phyloP scores from a whole-genome alignment of 2,888 invertebrate genomes.

The Eubasilissa splendida region DNA sequence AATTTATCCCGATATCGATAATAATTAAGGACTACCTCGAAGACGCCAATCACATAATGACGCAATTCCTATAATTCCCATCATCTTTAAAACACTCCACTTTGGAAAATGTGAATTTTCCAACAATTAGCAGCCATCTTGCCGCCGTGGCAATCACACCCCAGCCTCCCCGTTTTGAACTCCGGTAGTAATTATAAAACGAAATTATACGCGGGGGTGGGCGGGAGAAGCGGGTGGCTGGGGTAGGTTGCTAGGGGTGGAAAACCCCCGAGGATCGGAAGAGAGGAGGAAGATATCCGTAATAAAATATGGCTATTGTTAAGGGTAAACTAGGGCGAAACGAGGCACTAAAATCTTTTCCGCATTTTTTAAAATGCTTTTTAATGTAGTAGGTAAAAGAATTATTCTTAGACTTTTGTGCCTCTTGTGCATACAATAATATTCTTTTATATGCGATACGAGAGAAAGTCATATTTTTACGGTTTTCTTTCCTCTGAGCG shows the following conservation, averaged over 20 bases:
- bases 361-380: no score
- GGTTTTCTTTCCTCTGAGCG: no score
- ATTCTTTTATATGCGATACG: no score
- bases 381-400: no score
- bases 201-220: conserved; percentile 17
- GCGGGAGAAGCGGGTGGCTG: not conserved
- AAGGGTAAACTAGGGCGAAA: conserved; percentile 6
- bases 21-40: not conserved
- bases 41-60: conserved; percentile 5
- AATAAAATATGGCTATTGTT: conserved; percentile 29
- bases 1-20: no score
- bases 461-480: no score
- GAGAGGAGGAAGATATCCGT: conserved; percentile 28
- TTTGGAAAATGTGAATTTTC: conserved; percentile 12
- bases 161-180: conserved; percentile 17
- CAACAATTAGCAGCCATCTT: conserved; percentile 34
- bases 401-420: no score
- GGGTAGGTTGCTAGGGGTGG: not conserved
- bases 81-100: conserved; percentile 5
- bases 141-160: conserved; percentile 8
- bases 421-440: no score
- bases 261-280: conserved; percentile 27
- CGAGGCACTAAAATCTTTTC: not conserved
- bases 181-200: conserved; percentile 27
- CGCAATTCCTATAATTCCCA: not conserved